Conservation (phyloP, 2,888 invertebrate genomes). For the Andrena haemorrhoa region DNA sequence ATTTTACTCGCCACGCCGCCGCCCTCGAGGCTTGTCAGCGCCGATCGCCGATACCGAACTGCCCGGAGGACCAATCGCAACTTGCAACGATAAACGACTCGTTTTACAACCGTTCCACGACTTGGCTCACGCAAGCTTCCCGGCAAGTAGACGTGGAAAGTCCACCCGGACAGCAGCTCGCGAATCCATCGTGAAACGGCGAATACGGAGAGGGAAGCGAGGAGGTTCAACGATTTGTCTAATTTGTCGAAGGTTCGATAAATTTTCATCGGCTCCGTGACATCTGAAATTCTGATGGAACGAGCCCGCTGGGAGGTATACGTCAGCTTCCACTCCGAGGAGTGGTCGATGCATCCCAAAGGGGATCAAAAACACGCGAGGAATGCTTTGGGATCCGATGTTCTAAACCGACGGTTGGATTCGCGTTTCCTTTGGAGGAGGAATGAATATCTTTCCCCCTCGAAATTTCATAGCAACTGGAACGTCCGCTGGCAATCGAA, state of each 20-base stretch:
- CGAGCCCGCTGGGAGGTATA: slow-evolving; percentile 39
- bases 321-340: slow-evolving; percentile 30
- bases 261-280: slow-evolving; percentile 43
- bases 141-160: background rate
- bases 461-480: background rate
- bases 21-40: slow-evolving; percentile 23
- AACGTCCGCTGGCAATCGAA: background rate
- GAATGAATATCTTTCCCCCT: slow-evolving; percentile 11
- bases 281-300: slow-evolving; percentile 59
- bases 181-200: no score
- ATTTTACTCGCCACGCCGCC: slow-evolving; percentile 24
- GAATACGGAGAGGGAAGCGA: background rate
- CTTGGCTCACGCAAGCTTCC: background rate
- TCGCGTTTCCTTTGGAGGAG: slow-evolving; percentile 3
- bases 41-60: slow-evolving; percentile 37
- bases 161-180: background rate
- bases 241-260: slow-evolving; percentile 32
- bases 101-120: background rate
- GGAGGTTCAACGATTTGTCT: slow-evolving; percentile 35
- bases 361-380: slow-evolving; percentile 27
- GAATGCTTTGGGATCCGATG: slow-evolving; percentile 26
- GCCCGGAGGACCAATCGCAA: slow-evolving; percentile 13
- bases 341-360: slow-evolving; percentile 25
- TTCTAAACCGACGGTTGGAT: background rate
- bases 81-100: slow-evolving; percentile 15